Evolutionary conservation across 2,888 invertebrate genomes (phyloP).

Genomic region (Ichneumoninae sp.): DNA sequence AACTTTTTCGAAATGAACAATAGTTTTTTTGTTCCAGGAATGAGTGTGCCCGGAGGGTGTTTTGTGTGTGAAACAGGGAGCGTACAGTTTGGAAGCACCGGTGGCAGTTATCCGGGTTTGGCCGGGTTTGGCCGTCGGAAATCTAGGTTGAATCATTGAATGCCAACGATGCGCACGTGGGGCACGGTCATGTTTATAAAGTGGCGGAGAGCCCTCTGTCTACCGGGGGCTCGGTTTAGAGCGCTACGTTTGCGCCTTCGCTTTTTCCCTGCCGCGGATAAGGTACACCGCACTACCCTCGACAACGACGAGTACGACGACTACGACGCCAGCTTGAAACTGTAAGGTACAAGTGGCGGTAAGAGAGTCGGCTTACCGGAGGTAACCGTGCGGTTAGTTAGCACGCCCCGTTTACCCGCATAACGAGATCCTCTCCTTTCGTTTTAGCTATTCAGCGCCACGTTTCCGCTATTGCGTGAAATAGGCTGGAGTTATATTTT

Average conservation of each 20-base stretch:
- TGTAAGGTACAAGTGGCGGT: conserved; percentile 44
- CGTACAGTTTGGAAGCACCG: neutral
- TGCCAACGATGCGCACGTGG: conserved; percentile 50
- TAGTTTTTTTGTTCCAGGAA: neutral
- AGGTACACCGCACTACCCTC: conserved; percentile 5
- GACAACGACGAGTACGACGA: conserved; percentile 24
- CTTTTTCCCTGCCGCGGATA: conserved; percentile 35
- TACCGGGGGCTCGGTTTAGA: neutral
- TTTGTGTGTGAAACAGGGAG: neutral
- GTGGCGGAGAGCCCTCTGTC: neutral
- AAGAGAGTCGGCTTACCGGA: conserved; percentile 51
- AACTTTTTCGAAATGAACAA: neutral
- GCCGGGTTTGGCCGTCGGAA: conserved; percentile 7
- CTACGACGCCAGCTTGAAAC: neutral
- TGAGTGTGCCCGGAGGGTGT: neutral
- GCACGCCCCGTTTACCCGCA: conserved; percentile 72
- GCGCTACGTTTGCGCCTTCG: neutral
- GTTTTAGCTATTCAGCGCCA: conserved; percentile 65
- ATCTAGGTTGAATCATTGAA: conserved; percentile 58
- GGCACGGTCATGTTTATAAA: conserved; percentile 57
- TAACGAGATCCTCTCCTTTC: conserved; percentile 73
- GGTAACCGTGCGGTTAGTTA: conserved; percentile 68
- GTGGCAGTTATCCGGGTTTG: neutral
- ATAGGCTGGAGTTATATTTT: conserved; percentile 60
- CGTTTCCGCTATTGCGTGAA: conserved; percentile 69